Conservation (phyloP, 2,888 invertebrate species). For the Iphiclides podalirius region DNA sequence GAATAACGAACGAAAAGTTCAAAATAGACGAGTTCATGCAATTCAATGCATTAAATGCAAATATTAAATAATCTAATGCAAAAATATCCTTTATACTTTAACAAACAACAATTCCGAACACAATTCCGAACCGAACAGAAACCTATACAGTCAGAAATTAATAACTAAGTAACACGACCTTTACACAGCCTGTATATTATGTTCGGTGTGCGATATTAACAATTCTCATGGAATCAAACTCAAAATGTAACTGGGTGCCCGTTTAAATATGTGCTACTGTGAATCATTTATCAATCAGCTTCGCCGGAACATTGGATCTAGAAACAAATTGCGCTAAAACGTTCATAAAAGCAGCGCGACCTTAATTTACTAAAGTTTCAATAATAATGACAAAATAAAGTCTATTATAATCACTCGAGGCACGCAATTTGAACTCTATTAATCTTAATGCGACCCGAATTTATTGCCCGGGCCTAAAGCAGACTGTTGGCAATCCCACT, state of each 20-base stretch:
- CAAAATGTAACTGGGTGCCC: too few species aligned
- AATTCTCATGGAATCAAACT: too few species aligned
- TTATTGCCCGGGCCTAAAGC: conserved; percentile 1
- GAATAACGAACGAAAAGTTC: neutral
- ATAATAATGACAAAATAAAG: conserved; percentile 11
- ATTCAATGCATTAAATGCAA: too few species aligned
- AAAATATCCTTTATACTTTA: too few species aligned
- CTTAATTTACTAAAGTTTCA: neutral
- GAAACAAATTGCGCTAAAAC: neutral
- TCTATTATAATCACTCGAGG: conserved; percentile 4
- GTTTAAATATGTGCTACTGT: neutral
- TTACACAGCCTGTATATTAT: too few species aligned
- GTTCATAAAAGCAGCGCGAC: neutral
- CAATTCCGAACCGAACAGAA: too few species aligned
- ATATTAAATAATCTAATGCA: too few species aligned
- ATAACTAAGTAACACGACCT: too few species aligned
- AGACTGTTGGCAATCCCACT: neutral
- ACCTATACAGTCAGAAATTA: too few species aligned
- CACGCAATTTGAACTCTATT: conserved; percentile 12
- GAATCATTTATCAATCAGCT: neutral
- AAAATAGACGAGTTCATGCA: too few species aligned
- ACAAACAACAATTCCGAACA: too few species aligned
- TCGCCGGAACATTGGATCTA: neutral
- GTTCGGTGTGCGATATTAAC: too few species aligned
- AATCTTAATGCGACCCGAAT: conserved; percentile 7